These are phyloP conservation scores for Vulpes vulpes DNA, from an alignment of 2,113 vertebrate species.

Conservation along the genomic window DNA sequence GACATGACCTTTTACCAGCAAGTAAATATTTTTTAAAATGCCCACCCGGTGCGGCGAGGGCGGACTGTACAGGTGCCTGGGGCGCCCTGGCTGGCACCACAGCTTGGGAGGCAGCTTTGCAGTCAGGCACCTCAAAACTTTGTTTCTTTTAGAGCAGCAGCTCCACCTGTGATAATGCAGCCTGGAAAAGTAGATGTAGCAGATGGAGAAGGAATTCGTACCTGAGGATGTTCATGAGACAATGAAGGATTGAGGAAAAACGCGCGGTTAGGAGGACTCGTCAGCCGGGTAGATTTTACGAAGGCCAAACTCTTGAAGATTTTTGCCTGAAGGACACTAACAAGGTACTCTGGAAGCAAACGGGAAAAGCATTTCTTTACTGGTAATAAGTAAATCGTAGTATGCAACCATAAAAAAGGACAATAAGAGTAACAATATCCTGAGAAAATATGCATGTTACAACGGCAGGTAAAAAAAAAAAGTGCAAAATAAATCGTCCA, in stretches of 20 bases:
- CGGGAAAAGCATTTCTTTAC: neutral
- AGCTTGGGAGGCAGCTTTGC: neutral
- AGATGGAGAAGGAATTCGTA: neutral
- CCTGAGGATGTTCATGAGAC: neutral
- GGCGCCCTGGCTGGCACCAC: neutral
- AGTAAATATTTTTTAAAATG: neutral
- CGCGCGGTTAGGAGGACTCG: neutral
- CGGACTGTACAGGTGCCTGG: neutral
- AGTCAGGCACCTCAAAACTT: neutral
- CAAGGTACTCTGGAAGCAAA: neutral
- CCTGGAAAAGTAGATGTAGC: neutral
- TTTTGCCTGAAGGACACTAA: neutral
- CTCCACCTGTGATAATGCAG: neutral
- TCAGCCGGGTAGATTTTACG: neutral
- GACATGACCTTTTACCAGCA: neutral
- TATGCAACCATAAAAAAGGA: neutral
- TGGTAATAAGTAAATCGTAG: neutral
- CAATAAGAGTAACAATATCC: neutral
- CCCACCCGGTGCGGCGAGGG: neutral
- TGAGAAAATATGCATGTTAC: neutral
- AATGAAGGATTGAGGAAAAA: neutral
- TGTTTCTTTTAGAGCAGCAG: neutral
- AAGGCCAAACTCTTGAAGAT: neutral
- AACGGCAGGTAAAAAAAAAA: neutral
- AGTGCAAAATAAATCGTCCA: neutral